These are phyloP conservation scores for Ranitomeya variabilis DNA, from an alignment of 2,113 vertebrate species.

Conservation along the genomic window DNA sequence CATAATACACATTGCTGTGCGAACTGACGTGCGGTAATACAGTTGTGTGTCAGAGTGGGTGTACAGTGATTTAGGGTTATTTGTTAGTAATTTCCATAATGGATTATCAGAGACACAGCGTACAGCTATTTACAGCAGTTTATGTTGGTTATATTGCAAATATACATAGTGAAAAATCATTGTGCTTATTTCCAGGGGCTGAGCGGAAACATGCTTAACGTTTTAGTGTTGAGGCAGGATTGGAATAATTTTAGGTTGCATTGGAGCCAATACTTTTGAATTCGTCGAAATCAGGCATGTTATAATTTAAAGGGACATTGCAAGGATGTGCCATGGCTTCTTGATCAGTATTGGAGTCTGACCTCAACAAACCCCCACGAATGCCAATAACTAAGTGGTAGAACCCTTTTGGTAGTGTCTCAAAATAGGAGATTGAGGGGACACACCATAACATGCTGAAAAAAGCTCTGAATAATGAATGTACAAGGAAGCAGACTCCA, in stretches of 20 bases:
- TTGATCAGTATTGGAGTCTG: too few species aligned
- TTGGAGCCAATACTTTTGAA: not conserved
- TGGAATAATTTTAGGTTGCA: not conserved
- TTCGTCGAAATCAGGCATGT: too few species aligned
- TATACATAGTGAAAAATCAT: not conserved
- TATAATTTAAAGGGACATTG: too few species aligned
- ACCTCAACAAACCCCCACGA: too few species aligned
- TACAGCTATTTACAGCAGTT: not conserved
- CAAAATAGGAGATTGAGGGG: too few species aligned
- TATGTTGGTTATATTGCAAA: not conserved
- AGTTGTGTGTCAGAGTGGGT: not conserved
- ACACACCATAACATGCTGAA: too few species aligned
- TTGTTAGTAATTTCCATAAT: not conserved
- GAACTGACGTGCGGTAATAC: not conserved
- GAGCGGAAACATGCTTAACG: not conserved
- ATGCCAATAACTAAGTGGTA: too few species aligned
- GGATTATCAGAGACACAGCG: not conserved
- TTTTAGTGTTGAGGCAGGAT: not conserved
- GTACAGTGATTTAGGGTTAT: not conserved
- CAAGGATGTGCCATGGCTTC: too few species aligned
- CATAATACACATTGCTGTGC: conserved; percentile 5
- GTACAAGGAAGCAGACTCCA: not conserved
- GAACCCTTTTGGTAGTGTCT: too few species aligned
- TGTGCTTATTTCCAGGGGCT: not conserved
- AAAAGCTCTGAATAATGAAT: too few species aligned